Percentiles rank a stretch among this genome's conserved stretches.
Conservation (phyloP, 2,113 vertebrate species). For the Datnioides undecimradiatus region DNA sequence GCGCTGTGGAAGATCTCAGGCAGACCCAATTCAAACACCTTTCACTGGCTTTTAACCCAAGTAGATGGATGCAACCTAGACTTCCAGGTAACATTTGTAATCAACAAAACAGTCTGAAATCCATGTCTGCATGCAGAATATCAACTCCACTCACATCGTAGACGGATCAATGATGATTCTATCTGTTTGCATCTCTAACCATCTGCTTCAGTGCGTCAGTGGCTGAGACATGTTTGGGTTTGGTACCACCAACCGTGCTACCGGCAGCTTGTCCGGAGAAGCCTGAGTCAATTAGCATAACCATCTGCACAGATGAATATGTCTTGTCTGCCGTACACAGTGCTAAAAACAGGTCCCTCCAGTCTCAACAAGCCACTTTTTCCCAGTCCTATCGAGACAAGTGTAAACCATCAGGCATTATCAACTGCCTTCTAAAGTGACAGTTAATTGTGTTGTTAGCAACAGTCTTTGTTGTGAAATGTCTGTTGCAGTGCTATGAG, state of each 20-base stretch:
- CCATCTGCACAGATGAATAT: constrained; percentile 68
- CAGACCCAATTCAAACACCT: constrained; percentile 25
- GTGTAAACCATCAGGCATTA: constrained; percentile 35
- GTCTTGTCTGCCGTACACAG: constrained; percentile 37
- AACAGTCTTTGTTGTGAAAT: constrained; percentile 43
- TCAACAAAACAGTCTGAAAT: constrained; percentile 26
- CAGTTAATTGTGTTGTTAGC: constrained; percentile 33
- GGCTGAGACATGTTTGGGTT: constrained; percentile 58
- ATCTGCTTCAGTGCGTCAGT: constrained; percentile 69
- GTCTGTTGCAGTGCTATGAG: constrained; percentile 15
- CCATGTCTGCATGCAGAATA: background rate
- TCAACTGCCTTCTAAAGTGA: constrained; percentile 32
- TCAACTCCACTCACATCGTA: constrained; percentile 33
- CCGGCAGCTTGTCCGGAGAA: constrained; percentile 47
- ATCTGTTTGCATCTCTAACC: constrained; percentile 54
- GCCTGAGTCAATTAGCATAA: constrained; percentile 68
- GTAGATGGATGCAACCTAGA: background rate
- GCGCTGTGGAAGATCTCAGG: constrained; percentile 1
- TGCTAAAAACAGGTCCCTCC: constrained; percentile 34
- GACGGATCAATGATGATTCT: constrained; percentile 43
- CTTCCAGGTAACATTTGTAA: constrained; percentile 6
- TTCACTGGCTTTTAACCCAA: constrained; percentile 10
- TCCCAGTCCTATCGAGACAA: constrained; percentile 18
- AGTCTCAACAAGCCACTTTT: constrained; percentile 15
- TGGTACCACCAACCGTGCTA: constrained; percentile 49